Base-by-base conservation (phyloP, 2,797 vertebrate genomes). In the Darevskia nairensis region DNA sequence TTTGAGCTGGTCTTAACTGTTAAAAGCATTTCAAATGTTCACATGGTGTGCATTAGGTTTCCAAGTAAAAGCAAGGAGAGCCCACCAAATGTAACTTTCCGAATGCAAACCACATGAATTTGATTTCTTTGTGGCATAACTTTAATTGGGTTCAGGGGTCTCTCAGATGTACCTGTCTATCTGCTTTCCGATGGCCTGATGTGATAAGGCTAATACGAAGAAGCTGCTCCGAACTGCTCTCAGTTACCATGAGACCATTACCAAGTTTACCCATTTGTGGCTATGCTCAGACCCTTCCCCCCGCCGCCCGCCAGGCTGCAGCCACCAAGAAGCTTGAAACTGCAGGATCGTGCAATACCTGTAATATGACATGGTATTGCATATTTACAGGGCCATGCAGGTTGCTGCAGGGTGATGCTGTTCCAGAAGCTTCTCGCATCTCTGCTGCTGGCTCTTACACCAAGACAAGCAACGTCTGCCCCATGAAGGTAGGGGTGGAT, bases 11-110 rank as follows among this genome's bases (percentile, higher is more conserved):
- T 96, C 88, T 96, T 97, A 97, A 97, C 96, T 96, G 96, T 97
- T 97, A 97, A 97, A 97, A 97, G 96, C 91, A 75, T 97, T 97
- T 97, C 96, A 96, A 97, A 97, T 96, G 95, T 97, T 97, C 97
- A 97, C 96, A 97, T 97, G 97, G 97, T 97, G 96, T 96, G 95
- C 96, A 97, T 97, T 97, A 97, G 95, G 96, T 97, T 97, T 96
- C 96, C 89, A 95, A 97, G 97, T 97, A 97, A 97, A 97, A 97
- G 96, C 96, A 97, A 96, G 96, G 93, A 95, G 96, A 96, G 95
- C 95, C 96, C 96, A 97, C 96, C 95, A 97, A 97, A 97, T 96
- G 96, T 96, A 97, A 95, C 96, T 96, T 96, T 97, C 96, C 95
- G 95, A 97, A 97, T 97, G 95, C 95, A 97, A 97, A 97, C 96